These are phyloP conservation scores for Novumbra hubbsi DNA, from an alignment of 2,797 vertebrate genomes.

Conservation along the genomic window DNA sequence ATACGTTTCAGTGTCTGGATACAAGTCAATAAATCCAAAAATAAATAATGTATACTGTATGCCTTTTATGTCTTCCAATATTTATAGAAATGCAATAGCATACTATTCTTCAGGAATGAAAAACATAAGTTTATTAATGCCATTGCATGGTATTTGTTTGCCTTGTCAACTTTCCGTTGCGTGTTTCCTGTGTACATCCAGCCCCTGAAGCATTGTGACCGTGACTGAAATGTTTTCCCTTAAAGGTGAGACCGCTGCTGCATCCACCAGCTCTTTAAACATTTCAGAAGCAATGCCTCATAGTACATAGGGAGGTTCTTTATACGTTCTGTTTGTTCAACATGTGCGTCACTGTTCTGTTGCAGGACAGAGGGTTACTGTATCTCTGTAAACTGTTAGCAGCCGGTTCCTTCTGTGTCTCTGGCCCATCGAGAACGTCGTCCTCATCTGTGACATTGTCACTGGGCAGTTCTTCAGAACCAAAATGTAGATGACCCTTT, in stretches of 20 bases:
- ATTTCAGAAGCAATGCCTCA: conserved; percentile 44
- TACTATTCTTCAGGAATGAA: not conserved
- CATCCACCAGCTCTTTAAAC: conserved; percentile 54
- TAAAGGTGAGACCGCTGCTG: conserved; percentile 61
- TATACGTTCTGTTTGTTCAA: not conserved
- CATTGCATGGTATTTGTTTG: not conserved
- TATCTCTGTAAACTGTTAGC: conserved; percentile 1
- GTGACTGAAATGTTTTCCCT: conserved; percentile 66
- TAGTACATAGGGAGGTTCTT: conserved; percentile 26
- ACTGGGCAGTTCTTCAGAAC: not conserved
- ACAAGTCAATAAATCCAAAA: conserved; percentile 73
- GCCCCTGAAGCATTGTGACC: conserved; percentile 59
- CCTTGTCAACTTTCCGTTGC: not conserved
- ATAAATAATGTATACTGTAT: conserved; percentile 68
- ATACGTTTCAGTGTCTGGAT: conserved; percentile 75
- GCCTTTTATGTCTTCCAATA: conserved; percentile 42
- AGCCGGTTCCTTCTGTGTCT: conserved; percentile 2
- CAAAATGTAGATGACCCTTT: not conserved
- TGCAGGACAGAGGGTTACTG: not conserved
- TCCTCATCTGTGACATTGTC: conserved; percentile 11
- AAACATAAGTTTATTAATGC: not conserved
- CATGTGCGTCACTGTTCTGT: not conserved
- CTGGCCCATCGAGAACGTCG: not conserved
- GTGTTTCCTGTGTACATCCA: conserved; percentile 4
- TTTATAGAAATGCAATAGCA: conserved; percentile 5